Percentiles rank a stretch among this genome's conserved stretches.
phyloP scores from a whole-genome alignment of 2,888 invertebrate genomes.

The Lasioglossum figueresi region DNA sequence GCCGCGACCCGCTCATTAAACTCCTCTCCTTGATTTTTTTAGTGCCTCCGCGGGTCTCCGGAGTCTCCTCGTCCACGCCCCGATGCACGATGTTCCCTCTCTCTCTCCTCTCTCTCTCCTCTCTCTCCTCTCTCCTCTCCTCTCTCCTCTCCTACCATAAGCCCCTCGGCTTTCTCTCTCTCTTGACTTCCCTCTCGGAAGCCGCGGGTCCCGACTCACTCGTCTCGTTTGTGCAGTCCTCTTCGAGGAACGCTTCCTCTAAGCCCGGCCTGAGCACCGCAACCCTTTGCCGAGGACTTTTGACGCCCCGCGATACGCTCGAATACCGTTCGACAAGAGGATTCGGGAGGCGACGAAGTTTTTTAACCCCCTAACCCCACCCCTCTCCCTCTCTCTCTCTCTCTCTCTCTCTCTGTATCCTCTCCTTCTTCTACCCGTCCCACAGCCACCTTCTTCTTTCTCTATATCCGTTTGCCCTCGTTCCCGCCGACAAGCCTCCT shows the following conservation, averaged over 20 bases:
- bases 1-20: conserved; percentile 66
- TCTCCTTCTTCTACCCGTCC: background rate
- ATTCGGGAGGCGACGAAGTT: conserved; percentile 62
- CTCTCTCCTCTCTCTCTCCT: conserved; percentile 25
- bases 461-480: conserved; percentile 5
- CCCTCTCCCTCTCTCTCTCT: background rate
- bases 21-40: conserved; percentile 63
- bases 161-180: conserved; percentile 19
- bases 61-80: conserved; percentile 71
- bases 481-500: background rate
- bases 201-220: conserved; percentile 35
- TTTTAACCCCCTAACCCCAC: conserved; percentile 8
- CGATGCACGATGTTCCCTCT: conserved; percentile 66
- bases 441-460: background rate
- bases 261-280: conserved; percentile 49
- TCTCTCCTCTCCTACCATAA: background rate
- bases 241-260: conserved; percentile 58
- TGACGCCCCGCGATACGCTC: conserved; percentile 58
- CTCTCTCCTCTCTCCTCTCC: no score
- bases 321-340: conserved; percentile 65
- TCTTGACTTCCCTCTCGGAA: conserved; percentile 35
- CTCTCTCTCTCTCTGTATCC: background rate
- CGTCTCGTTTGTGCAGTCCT: conserved; percentile 50
- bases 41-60: conserved; percentile 41
- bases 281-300: conserved; percentile 66